These are phyloP conservation scores for Tenodera sinensis DNA, from an alignment of 2,888 invertebrate genomes.

Conservation along the genomic window DNA sequence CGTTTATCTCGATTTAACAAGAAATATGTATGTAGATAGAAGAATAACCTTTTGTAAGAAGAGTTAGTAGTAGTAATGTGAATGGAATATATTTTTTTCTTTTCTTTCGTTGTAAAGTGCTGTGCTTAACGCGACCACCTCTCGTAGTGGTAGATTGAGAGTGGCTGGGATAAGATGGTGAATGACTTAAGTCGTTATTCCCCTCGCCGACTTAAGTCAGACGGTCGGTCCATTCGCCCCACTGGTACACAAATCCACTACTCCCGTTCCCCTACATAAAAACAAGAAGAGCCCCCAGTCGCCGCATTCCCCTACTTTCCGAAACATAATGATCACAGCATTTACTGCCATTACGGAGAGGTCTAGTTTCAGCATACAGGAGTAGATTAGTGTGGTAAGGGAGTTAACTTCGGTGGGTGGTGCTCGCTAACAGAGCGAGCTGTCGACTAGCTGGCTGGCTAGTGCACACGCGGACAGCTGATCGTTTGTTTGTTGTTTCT, in stretches of 20 bases:
- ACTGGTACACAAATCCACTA: neutral
- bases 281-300: neutral
- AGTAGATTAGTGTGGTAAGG: neutral
- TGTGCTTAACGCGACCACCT: too few species aligned
- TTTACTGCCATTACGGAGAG: neutral
- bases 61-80: too few species aligned
- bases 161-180: neutral
- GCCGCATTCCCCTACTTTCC: neutral
- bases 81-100: too few species aligned
- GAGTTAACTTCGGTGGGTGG: neutral
- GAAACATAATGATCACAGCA: neutral
- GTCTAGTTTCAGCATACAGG: neutral
- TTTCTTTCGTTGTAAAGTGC: too few species aligned
- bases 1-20: too few species aligned
- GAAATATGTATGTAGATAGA: too few species aligned
- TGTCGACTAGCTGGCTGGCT: neutral
- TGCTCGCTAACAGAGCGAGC: neutral
- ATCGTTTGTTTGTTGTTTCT: neutral
- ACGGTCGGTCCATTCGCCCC: too few species aligned
- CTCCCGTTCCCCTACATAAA: neutral
- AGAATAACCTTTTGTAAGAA: too few species aligned
- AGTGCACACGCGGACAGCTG: neutral
- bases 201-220: neutral
- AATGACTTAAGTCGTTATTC: neutral
- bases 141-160: too few species aligned